Percentiles rank a stretch among this genome's conserved stretches.
Evolutionary conservation across 2,797 vertebrate species (phyloP).

Genomic region (Protosalanx chinensis): DNA sequence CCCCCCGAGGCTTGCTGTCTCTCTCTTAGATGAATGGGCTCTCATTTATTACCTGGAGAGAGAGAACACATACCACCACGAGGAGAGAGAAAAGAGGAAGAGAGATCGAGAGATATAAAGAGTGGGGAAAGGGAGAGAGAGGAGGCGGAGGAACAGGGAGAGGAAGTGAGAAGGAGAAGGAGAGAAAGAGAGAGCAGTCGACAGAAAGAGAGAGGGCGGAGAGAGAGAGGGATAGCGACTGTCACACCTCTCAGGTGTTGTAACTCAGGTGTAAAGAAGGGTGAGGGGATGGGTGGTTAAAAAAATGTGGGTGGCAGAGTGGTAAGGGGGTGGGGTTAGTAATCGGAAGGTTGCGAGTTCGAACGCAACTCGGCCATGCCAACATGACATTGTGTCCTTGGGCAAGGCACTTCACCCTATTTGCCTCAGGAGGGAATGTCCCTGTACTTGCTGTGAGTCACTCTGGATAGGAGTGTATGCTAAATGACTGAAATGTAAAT

Average conservation of each 20-base stretch:
- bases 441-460: too few species aligned
- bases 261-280: neutral
- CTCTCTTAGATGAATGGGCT: conserved; percentile 60
- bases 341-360: too few species aligned
- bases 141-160: too few species aligned
- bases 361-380: too few species aligned
- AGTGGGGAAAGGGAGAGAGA: too few species aligned
- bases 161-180: neutral
- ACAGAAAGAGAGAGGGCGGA: neutral
- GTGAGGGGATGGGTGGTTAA: neutral
- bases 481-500: too few species aligned
- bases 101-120: neutral
- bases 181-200: neutral
- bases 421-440: too few species aligned
- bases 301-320: neutral
- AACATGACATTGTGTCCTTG: too few species aligned
- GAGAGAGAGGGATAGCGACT: neutral
- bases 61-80: neutral
- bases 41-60: conserved; percentile 52
- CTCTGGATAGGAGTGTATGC: too few species aligned
- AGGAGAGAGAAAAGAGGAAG: neutral
- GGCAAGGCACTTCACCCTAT: too few species aligned
- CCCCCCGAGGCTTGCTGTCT: conserved; percentile 55
- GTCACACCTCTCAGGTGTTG: too few species aligned
- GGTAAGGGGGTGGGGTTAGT: too few species aligned